These are phyloP conservation scores for Melipona bicolor DNA, from an alignment of 2,888 invertebrate genomes.

Conservation along the genomic window DNA sequence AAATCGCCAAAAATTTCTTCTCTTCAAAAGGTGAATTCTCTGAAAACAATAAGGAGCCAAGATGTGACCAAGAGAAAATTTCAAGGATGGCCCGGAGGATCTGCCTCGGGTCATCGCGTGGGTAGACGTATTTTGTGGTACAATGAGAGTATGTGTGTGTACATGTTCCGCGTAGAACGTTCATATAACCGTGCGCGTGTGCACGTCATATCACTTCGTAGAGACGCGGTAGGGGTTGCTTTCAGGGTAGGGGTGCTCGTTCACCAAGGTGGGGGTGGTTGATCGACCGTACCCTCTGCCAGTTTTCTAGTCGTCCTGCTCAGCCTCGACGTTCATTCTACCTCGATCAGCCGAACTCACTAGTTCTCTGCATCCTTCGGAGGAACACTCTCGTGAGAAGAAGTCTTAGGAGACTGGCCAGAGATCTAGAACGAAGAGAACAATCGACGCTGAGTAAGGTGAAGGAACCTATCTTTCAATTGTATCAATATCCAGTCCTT, in stretches of 20 bases:
- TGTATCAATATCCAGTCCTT: neutral
- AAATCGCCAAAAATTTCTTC: no score
- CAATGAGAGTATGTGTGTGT: slow-evolving; percentile 6
- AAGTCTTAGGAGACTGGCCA: neutral
- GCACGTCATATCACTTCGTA: slow-evolving; percentile 45
- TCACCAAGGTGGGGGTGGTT: slow-evolving; percentile 67
- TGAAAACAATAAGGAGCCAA: slow-evolving; percentile 9
- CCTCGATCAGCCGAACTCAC: slow-evolving; percentile 59
- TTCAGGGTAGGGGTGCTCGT: slow-evolving; percentile 53
- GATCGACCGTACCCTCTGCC: slow-evolving; percentile 71
- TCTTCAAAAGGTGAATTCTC: neutral
- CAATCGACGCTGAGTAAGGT: slow-evolving; percentile 41
- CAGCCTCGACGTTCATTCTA: slow-evolving; percentile 71
- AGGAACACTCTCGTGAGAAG: slow-evolving; percentile 5
- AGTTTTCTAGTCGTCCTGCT: slow-evolving; percentile 70
- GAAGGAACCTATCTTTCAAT: slow-evolving; percentile 34
- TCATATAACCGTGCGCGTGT: slow-evolving; percentile 36
- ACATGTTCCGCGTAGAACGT: neutral
- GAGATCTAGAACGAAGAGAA: slow-evolving; percentile 21
- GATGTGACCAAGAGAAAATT: slow-evolving; percentile 18
- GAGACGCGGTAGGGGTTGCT: slow-evolving; percentile 38
- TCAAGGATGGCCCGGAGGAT: slow-evolving; percentile 43
- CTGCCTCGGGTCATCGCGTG: slow-evolving; percentile 67
- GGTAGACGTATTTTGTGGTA: slow-evolving; percentile 55
- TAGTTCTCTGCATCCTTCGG: slow-evolving; percentile 44